Evolutionary conservation across 2,888 invertebrate species (phyloP).

Genomic region (Rhimphoctona megacephalus): DNA sequence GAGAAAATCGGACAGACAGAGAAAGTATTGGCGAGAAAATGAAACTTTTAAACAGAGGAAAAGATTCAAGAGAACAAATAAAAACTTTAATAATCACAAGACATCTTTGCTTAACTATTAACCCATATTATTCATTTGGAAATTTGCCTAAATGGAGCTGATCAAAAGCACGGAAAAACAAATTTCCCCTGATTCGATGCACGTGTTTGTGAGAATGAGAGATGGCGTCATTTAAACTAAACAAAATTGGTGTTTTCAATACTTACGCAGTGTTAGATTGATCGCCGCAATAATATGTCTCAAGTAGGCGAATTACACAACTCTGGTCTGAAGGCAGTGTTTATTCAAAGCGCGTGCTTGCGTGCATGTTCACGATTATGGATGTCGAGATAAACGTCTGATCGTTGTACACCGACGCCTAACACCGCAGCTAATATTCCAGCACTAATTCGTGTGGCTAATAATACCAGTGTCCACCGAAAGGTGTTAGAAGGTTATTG

Average conservation of each 20-base stretch:
- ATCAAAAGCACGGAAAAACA: neutral
- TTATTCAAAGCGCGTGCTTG: neutral
- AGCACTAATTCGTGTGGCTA: slow-evolving; percentile 51
- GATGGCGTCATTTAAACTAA: neutral
- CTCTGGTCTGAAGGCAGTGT: neutral
- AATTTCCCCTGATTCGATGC: neutral
- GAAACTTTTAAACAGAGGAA: neutral
- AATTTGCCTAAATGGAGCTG: neutral
- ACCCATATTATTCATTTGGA: neutral
- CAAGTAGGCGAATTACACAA: neutral
- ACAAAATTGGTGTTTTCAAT: neutral
- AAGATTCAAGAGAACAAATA: neutral
- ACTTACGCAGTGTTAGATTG: neutral
- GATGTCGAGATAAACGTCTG: slow-evolving; percentile 45
- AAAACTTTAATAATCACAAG: neutral
- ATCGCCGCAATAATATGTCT: neutral
- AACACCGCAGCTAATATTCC: slow-evolving; percentile 55
- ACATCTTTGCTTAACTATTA: neutral
- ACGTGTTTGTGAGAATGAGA: neutral
- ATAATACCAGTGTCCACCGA: neutral
- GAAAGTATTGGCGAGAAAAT: neutral
- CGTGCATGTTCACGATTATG: neutral
- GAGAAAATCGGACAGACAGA: neutral
- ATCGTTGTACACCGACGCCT: slow-evolving; percentile 54
- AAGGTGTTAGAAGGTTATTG: neutral